A percentile compares a stretch with the other conserved stretches of the same genome.
Conservation (phyloP, 1,140 invertebrate genomes). For the Bicyclus anynana region DNA sequence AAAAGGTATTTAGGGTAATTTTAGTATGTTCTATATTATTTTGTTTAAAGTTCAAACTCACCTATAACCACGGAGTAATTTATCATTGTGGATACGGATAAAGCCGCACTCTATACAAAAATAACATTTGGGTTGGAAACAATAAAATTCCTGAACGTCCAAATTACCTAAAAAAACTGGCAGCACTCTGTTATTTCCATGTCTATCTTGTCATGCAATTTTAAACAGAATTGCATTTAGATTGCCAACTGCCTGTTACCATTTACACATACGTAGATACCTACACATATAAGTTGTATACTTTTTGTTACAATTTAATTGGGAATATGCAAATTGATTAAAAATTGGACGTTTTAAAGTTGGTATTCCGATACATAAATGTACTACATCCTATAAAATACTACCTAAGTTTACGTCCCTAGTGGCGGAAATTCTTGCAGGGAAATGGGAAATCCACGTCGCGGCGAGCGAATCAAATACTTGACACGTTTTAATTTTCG, state of each 20-base stretch:
- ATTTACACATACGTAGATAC: neutral
- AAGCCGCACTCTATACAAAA: neutral
- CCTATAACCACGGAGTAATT: no score
- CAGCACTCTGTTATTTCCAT: neutral
- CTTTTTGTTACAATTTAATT: conserved; percentile 2
- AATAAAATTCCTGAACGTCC: neutral
- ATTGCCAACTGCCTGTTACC: neutral
- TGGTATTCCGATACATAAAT: neutral
- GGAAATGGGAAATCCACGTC: no score
- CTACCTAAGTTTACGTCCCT: no score
- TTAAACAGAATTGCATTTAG: conserved; percentile 3
- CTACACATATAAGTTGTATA: neutral
- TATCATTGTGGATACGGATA: neutral
- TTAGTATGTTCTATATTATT: no score
- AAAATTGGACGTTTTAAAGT: neutral
- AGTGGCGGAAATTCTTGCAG: no score
- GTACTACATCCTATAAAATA: no score
- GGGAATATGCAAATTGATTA: neutral
- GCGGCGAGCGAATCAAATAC: no score
- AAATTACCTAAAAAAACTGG: conserved; percentile 2
- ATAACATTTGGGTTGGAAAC: neutral
- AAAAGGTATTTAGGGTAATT: no score
- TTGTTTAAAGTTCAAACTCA: no score
- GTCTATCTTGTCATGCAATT: neutral
- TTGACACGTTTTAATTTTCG: no score